Evolutionary conservation across 2,888 invertebrate species (phyloP), one percentile per base, ranked within the genome.

Genomic region (Hemistola chrysoprasaria): DNA sequence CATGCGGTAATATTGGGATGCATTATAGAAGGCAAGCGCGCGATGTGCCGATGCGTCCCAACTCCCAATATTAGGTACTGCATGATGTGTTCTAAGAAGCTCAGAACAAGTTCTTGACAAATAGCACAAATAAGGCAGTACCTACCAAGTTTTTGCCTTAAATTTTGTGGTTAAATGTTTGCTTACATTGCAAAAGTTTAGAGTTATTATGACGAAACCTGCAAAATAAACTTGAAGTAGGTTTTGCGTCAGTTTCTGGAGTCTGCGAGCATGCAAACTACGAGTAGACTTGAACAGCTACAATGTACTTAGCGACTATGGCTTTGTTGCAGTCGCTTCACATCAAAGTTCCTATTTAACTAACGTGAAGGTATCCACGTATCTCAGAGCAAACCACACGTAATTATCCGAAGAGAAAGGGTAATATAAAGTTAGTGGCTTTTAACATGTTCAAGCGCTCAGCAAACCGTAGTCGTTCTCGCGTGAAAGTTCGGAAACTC

Each of bases 351-450:
- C 29, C 37, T 47, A 47, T 47, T 53, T 50, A 41, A 50, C 41
- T 43, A 49, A 48, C 35, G 40, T 42, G 34, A 43, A 40, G 28
- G 44, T 37, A 47, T 49, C 38, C 30, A 37, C 46, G 32, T 48
- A 40, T 53, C 52, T 33, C 22, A 33, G 50, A 57, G 54, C 47
- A 52, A 65, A 66, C 71, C 71, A 56, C 68, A 64, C 47, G 70
- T 72, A 75, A 77, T 77, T 77, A 77, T 74, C 63, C 64, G 45
- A 63, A 64, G 70, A 68, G 72, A 72, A 71, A 66, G 69, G 70
- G 71, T 71, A 75, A 74, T 78, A 72, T 77, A 77, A 82, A 80
- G 74, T 78, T 76, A 73, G 75, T 71, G 69, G 78, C 75, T 78
- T 78, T 78, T 75, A 78, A 77, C 77, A 75, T 78, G 78, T 71